These are phyloP conservation scores for Parambassis ranga DNA, from an alignment of 2,797 vertebrate genomes.

Conservation along the genomic window DNA sequence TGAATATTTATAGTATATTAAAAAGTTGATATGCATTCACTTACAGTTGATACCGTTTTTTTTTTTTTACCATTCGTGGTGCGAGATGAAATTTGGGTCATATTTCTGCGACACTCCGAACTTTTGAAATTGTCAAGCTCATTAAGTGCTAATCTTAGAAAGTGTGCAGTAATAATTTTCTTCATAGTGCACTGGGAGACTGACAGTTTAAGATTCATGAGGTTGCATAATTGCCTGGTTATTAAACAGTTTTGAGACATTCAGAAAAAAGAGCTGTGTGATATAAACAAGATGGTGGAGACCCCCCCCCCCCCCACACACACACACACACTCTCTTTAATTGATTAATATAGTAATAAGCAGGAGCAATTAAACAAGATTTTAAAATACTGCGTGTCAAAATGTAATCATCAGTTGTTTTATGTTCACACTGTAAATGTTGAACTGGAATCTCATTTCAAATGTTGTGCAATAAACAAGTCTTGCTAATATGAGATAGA, in stretches of 20 bases:
- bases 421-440: not conserved
- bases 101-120: constrained; percentile 33
- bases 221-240: constrained; percentile 54
- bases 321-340: constrained; percentile 13
- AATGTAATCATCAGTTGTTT: not conserved
- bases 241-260: constrained; percentile 56
- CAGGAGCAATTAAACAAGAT: not conserved
- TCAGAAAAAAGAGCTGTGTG: constrained; percentile 29
- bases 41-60: constrained; percentile 42
- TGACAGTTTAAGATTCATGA: constrained; percentile 62
- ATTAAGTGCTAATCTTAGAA: constrained; percentile 56
- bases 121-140: constrained; percentile 43
- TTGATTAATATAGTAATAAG: constrained; percentile 21
- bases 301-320: too few relatives aligned
- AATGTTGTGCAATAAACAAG: not conserved
- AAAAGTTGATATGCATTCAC: constrained; percentile 35
- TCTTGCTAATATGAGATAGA: not conserved
- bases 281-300: constrained; percentile 53
- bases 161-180: constrained; percentile 35
- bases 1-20: constrained; percentile 59
- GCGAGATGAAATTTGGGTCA: constrained; percentile 42
- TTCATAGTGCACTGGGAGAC: constrained; percentile 30
- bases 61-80: constrained; percentile 28
- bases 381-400: not conserved
- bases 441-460: not conserved